phyloP scores from a whole-genome alignment of 2,888 invertebrate genomes.

The Lasius platythorax region DNA sequence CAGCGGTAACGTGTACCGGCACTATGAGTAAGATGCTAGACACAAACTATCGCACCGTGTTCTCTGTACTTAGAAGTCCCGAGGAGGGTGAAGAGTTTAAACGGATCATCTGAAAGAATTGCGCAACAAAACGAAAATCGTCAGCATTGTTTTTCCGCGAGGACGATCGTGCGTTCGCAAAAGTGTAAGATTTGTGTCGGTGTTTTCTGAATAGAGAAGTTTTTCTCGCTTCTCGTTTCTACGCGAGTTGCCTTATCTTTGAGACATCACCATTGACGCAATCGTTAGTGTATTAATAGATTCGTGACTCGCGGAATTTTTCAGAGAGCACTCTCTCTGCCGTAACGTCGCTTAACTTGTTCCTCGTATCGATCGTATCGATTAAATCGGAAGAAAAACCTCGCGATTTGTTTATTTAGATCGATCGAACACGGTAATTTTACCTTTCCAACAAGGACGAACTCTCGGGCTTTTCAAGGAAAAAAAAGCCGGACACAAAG shows the following conservation, averaged over 20 bases:
- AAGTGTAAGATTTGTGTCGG: constrained; percentile 15
- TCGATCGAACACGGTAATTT: neutral
- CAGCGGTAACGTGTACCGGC: constrained; percentile 56
- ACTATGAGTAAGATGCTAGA: constrained; percentile 82
- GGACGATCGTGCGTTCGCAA: constrained; percentile 52
- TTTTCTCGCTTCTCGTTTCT: neutral
- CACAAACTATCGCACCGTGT: constrained; percentile 82
- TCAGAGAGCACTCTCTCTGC: neutral
- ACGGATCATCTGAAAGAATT: constrained; percentile 78
- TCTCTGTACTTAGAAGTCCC: constrained; percentile 85
- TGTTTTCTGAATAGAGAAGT: neutral
- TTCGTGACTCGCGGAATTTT: constrained; percentile 47
- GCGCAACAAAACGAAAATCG: neutral
- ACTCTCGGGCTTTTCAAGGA: neutral
- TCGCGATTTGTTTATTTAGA: neutral
- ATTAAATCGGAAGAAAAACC: constrained; percentile 27
- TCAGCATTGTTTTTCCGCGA: constrained; percentile 43
- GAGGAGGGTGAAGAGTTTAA: constrained; percentile 82
- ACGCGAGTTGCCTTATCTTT: neutral
- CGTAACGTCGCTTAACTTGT: constrained; percentile 24
- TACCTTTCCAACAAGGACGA: neutral
- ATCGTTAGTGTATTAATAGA: constrained; percentile 63
- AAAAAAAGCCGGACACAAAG: neutral
- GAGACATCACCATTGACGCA: constrained; percentile 58
- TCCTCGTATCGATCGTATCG: constrained; percentile 20